Conservation (phyloP, 1,140 invertebrate genomes). For the Papilio polyxenes region DNA sequence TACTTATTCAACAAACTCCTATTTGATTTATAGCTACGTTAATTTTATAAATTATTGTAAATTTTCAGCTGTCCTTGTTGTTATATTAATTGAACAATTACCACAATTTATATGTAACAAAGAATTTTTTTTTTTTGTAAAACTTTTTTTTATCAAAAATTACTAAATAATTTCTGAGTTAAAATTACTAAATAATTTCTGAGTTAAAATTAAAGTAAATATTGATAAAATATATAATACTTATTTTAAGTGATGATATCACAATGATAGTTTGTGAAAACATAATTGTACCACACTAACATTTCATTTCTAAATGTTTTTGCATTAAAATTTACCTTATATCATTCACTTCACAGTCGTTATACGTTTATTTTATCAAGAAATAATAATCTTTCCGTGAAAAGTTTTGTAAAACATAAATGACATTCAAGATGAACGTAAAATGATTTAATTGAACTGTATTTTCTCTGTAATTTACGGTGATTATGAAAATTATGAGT, state of each 20-base stretch:
- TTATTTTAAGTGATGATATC: slow-evolving; percentile 15
- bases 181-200: too few species aligned
- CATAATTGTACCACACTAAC: not conserved
- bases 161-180: too few species aligned
- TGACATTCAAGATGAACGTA: too few species aligned
- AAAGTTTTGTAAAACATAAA: too few species aligned
- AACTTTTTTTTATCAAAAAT: too few species aligned
- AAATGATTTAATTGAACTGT: not conserved
- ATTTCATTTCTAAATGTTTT: not conserved
- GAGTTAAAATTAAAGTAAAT: too few species aligned
- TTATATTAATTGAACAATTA: too few species aligned
- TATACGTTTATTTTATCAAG: not conserved
- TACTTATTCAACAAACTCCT: not conserved
- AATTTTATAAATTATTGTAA: not conserved
- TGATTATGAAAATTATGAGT: not conserved
- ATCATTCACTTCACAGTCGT: not conserved
- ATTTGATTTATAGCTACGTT: not conserved
- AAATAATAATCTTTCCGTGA: not conserved
- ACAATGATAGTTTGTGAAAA: not conserved
- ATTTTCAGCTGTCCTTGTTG: not conserved
- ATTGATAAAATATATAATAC: not conserved
- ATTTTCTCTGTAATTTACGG: not conserved
- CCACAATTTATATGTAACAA: too few species aligned
- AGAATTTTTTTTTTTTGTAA: too few species aligned
- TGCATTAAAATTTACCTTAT: not conserved